Conservation (phyloP, 2,797 vertebrate genomes). For the Liasis olivaceus region DNA sequence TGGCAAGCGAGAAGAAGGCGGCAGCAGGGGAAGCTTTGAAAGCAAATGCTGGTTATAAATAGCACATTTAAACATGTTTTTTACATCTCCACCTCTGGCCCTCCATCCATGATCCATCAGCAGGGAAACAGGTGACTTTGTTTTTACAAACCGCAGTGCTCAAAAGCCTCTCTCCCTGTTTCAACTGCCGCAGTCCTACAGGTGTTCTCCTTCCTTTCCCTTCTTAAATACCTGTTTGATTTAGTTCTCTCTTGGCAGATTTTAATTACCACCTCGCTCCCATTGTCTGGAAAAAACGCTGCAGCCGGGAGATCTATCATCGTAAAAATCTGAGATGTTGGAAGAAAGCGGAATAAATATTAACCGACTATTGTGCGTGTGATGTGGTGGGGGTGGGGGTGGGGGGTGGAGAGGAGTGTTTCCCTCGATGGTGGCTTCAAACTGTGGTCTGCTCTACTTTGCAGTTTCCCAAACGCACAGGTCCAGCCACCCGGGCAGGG, state of each 20-base stretch:
- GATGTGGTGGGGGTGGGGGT: neutral
- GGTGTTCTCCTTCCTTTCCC: neutral
- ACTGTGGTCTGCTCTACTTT: neutral
- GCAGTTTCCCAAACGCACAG: no score
- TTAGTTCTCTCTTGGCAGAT: slow-evolving; percentile 23
- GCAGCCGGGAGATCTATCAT: slow-evolving; percentile 8
- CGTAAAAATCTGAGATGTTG: neutral
- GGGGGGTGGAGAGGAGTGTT: no score
- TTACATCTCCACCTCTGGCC: neutral
- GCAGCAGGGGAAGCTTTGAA: neutral
- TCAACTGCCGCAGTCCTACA: slow-evolving; percentile 17
- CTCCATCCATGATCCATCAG: neutral
- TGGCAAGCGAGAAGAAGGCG: neutral
- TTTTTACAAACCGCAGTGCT: slow-evolving; percentile 54
- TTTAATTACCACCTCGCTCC: slow-evolving; percentile 25
- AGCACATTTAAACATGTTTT: slow-evolving; percentile 40
- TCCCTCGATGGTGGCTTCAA: neutral
- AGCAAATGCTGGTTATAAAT: slow-evolving; percentile 52
- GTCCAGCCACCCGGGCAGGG: neutral
- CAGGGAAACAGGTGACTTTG: slow-evolving; percentile 46
- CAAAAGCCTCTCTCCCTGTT: slow-evolving; percentile 50
- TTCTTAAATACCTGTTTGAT: slow-evolving; percentile 26
- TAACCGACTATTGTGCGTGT: neutral
- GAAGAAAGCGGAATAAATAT: slow-evolving; percentile 9
- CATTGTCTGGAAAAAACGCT: slow-evolving; percentile 20